Conservation (phyloP, 2,888 invertebrate genomes). For the Chydorus sphaericus region DNA sequence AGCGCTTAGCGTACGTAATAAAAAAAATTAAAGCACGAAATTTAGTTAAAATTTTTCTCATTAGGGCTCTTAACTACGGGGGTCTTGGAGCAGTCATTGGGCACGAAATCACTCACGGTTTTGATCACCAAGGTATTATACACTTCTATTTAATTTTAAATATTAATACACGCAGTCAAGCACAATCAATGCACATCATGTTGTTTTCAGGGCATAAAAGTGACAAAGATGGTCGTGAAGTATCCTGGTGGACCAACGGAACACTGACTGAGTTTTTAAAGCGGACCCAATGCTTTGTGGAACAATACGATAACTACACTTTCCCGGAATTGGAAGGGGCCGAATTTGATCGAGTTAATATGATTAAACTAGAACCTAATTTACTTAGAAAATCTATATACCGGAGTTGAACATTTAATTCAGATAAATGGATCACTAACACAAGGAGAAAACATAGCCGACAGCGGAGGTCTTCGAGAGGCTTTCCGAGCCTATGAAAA, state of each 20-base stretch:
- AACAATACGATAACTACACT: constrained; percentile 77
- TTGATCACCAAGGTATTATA: constrained; percentile 22
- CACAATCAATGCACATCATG: no score
- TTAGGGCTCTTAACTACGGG: constrained; percentile 57
- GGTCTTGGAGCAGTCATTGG: constrained; percentile 83
- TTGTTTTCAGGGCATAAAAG: constrained; percentile 76
- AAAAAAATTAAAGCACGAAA: neutral
- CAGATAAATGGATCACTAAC: constrained; percentile 80
- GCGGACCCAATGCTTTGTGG: constrained; percentile 76
- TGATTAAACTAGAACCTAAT: neutral
- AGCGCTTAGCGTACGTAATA: constrained; percentile 65
- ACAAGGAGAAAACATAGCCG: constrained; percentile 88
- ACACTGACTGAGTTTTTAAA: constrained; percentile 70
- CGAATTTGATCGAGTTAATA: neutral
- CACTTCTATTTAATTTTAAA: neutral
- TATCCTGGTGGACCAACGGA: constrained; percentile 80
- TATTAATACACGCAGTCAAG: neutral
- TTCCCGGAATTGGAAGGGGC: constrained; percentile 20
- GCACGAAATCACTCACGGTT: constrained; percentile 70
- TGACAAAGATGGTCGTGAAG: constrained; percentile 76
- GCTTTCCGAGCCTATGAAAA: constrained; percentile 67
- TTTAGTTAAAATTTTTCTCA: neutral
- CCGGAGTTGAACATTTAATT: constrained; percentile 29
- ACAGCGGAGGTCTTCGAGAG: constrained; percentile 84
- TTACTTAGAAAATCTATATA: neutral